Evolutionary conservation across 1,140 invertebrate species (phyloP), one percentile per base, ranked within the genome.

Genomic region (Pristionchus pacificus): DNA sequence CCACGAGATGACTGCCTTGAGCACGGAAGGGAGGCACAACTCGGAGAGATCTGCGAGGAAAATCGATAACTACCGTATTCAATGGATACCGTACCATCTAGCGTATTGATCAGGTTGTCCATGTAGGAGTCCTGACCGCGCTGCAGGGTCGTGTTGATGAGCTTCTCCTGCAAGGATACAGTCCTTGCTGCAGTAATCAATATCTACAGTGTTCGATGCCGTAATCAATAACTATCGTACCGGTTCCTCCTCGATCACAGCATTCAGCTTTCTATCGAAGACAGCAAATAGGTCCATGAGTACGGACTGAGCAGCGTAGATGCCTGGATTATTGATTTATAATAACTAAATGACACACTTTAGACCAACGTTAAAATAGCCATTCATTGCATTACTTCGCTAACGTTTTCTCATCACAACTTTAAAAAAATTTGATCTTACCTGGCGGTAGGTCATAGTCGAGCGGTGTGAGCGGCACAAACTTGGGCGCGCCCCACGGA

Each of bases 1-100:
- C 97, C 97, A 99, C 30, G 91, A 91, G 83, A 97, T 93, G 14
- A 98, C 84, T n/a, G 93, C 93, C 68, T 90, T 87, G 59, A 98
- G 85, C 69, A 98, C 88, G 13, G 96, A 98, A 1, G 97, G 96
- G 55, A 99, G 86, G 86, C 95, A 97, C 84, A 98, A 93, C 84
- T 99, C 96, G 33, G 78, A 80, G 27, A 83, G 55, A n/a, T 77
- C 74, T 65, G 74, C 60, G 2, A 83, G 59, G 25, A 49, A 6
- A 49, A 49, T 49, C 38, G 19, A 49, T 49, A 49, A 49, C 19
- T 49, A 49, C 38, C 38, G n/a, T n/a, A 49, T 10, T 49, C 38
- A 49, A 49, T 49, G 6, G 19, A 49, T 49, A 19, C 6, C 19
- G 6, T 49, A 49, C 38, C 38, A 19, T 49, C 6, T 49, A 49